phyloP scores from a whole-genome alignment of 92 coral and sea anemone species.

The Porites evermanni region DNA sequence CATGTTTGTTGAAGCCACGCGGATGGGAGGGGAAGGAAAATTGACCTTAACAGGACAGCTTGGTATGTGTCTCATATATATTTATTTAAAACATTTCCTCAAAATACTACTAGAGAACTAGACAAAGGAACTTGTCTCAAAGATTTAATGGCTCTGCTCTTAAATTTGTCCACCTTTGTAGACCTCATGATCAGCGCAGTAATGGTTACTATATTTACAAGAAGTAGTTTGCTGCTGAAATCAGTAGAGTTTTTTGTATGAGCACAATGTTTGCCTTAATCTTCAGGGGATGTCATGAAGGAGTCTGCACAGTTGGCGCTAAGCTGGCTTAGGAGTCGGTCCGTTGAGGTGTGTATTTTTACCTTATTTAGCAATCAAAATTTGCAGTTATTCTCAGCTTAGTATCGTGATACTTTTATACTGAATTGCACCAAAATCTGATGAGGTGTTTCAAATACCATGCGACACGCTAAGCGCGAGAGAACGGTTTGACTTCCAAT shows the following conservation, averaged over 20 bases:
- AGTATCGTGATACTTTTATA: too few relatives aligned
- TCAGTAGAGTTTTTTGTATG: background rate
- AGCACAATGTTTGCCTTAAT: background rate
- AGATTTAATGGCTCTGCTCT: background rate
- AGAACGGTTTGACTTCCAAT: too few relatives aligned
- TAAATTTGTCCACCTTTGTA: too few relatives aligned
- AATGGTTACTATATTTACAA: too few relatives aligned
- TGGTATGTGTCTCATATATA: conserved; percentile 36
- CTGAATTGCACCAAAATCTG: too few relatives aligned
- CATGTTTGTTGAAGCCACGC: conserved; percentile 93
- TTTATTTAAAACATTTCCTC: too few relatives aligned
- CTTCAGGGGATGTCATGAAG: conserved; percentile 85
- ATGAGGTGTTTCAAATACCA: too few relatives aligned
- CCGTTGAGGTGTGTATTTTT: conserved; percentile 71
- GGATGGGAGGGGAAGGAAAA: conserved; percentile 95
- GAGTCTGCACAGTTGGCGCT: conserved; percentile 90
- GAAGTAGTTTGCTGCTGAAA: background rate
- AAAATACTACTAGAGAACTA: too few relatives aligned
- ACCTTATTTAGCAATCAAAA: too few relatives aligned
- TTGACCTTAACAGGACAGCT: conserved; percentile 87
- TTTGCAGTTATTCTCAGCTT: too few relatives aligned
- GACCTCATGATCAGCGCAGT: too few relatives aligned
- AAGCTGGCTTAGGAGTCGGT: conserved; percentile 94
- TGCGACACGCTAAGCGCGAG: too few relatives aligned
- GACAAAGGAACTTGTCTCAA: background rate